phyloP scores from a whole-genome alignment of 2,888 invertebrate species.

The Augochlorella aurata region DNA sequence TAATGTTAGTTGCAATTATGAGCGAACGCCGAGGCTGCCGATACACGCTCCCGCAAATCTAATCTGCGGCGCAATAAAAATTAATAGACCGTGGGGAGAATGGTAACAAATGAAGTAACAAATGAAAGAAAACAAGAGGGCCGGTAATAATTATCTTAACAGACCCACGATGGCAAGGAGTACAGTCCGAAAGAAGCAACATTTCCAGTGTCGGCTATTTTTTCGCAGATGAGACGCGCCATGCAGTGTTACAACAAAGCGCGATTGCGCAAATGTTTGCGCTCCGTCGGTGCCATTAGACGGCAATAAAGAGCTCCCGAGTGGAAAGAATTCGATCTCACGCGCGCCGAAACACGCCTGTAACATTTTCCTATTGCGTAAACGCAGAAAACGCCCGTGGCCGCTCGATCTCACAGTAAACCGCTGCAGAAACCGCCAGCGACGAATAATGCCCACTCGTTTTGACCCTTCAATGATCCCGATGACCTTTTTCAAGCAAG shows the following conservation, averaged over 20 bases:
- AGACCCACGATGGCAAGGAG: neutral
- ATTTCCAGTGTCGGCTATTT: neutral
- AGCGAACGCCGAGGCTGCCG: neutral
- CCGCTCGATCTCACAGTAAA: slow-evolving; percentile 28
- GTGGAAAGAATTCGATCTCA: slow-evolving; percentile 42
- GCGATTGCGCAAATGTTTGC: slow-evolving; percentile 44
- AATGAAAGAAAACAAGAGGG: neutral
- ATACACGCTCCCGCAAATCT: slow-evolving; percentile 2
- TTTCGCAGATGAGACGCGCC: slow-evolving; percentile 26
- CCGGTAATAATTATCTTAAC: neutral
- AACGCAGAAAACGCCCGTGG: slow-evolving; percentile 42
- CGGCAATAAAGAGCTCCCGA: slow-evolving; percentile 26
- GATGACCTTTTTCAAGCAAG: too few relatives aligned
- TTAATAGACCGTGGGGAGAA: slow-evolving; percentile 10
- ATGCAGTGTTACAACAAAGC: slow-evolving; percentile 22
- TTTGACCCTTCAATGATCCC: too few relatives aligned
- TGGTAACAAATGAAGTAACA: neutral
- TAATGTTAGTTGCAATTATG: slow-evolving; percentile 10
- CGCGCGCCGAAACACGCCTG: slow-evolving; percentile 43
- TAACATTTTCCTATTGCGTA: slow-evolving; percentile 53
- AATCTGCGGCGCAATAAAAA: slow-evolving; percentile 4
- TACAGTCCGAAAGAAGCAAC: neutral
- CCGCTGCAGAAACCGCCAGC: neutral
- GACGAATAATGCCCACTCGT: too few relatives aligned
- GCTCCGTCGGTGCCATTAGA: slow-evolving; percentile 25